Conservation (phyloP, 1,140 invertebrate species). For the Tribolium castaneum region DNA sequence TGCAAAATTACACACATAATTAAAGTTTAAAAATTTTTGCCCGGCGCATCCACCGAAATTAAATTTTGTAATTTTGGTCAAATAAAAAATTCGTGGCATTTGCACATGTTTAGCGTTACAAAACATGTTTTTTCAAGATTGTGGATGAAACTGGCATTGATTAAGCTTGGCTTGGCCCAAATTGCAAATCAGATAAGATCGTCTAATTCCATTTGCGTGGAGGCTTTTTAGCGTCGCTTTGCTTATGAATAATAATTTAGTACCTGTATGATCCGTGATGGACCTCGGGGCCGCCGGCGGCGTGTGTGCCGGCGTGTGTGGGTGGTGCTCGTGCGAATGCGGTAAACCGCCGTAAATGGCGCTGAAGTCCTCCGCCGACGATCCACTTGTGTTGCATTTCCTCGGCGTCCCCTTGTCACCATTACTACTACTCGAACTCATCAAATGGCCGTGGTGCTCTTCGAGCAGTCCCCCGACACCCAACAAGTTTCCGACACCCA, state of each 20-base stretch:
- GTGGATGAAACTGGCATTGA: conserved; percentile 7
- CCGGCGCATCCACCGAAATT: background rate
- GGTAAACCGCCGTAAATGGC: conserved; percentile 75
- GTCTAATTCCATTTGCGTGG: conserved; percentile 6
- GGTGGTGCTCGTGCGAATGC: conserved; percentile 64
- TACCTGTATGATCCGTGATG: conserved; percentile 71
- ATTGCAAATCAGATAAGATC: conserved; percentile 17
- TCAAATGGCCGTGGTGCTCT: conserved; percentile 76
- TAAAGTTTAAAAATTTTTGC: background rate
- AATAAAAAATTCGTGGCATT: background rate
- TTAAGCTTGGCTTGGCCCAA: background rate
- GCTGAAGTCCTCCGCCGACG: conserved; percentile 84
- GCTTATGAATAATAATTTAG: conserved; percentile 17
- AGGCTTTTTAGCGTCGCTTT: conserved; percentile 20
- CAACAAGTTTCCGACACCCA: conserved; percentile 78
- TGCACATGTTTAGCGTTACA: background rate
- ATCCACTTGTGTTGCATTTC: conserved; percentile 80
- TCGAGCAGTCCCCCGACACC: conserved; percentile 80
- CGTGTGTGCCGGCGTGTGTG: conserved; percentile 73
- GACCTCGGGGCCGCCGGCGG: conserved; percentile 69
- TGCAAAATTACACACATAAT: no score
- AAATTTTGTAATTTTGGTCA: background rate
- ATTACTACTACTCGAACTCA: conserved; percentile 44
- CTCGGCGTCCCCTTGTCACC: conserved; percentile 69
- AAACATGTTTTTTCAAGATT: background rate